Evolutionary conservation across 2,797 vertebrate genomes (phyloP).

Genomic region (Anisognathus igniventris): DNA sequence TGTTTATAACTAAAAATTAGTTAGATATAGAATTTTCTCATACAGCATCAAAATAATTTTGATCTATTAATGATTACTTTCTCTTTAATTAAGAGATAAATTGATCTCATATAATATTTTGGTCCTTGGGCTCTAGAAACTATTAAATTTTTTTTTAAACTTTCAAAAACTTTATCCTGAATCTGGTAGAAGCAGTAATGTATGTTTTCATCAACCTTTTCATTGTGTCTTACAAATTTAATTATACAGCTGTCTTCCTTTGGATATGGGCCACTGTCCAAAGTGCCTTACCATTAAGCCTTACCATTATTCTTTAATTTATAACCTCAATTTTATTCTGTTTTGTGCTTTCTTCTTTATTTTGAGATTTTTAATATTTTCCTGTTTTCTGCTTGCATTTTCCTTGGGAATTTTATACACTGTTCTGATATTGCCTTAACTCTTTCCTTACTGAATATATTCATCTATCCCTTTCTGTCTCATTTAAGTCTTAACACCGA

Average conservation of each 20-base stretch:
- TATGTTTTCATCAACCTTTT: not conserved
- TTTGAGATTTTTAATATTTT: not conserved
- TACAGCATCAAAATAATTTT: not conserved
- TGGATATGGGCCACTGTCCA: not conserved
- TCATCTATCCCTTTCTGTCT: not conserved
- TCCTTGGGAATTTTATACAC: not conserved
- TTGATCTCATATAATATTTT: not conserved
- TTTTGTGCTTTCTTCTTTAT: not conserved
- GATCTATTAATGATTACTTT: not conserved
- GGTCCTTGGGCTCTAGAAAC: not conserved
- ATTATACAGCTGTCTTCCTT: not conserved
- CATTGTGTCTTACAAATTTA: not conserved
- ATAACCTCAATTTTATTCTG: not conserved
- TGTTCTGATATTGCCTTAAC: not conserved
- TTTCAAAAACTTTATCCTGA: not conserved
- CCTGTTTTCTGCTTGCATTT: not conserved
- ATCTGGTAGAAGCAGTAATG: not conserved
- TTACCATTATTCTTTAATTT: not conserved
- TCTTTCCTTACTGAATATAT: not conserved
- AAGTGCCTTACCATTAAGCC: not conserved
- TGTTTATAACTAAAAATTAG: not conserved
- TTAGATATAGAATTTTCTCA: not conserved
- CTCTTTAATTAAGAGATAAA: not conserved
- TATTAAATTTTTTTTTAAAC: not conserved
- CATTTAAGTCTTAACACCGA: not conserved